Evolutionary conservation across 1,140 invertebrate species (phyloP).

Genomic region (Meloidogyne chitwoodi): DNA sequence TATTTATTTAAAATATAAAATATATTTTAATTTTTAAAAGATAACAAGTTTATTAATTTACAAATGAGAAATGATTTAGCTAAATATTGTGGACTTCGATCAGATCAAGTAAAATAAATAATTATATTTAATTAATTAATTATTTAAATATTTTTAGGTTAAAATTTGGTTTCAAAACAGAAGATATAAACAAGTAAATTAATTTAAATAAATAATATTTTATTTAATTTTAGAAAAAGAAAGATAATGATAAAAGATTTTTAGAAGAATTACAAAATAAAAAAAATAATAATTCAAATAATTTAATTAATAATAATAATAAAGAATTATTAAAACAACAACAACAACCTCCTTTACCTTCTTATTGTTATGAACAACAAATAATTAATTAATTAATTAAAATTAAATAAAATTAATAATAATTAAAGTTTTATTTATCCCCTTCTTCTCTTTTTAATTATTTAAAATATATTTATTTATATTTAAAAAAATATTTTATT

Average conservation of each 20-base stretch:
- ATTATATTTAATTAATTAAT: neutral
- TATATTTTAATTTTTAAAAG: too few relatives aligned
- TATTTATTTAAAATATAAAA: too few relatives aligned
- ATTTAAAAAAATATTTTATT: neutral
- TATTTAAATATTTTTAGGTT: neutral
- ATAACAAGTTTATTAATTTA: neutral
- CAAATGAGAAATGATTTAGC: neutral
- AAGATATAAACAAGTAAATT: neutral
- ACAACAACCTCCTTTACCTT: neutral
- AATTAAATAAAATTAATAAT: neutral
- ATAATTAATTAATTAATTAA: neutral
- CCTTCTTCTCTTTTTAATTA: neutral
- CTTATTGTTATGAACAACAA: neutral
- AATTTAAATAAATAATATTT: neutral
- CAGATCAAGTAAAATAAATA: neutral
- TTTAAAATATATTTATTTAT: neutral
- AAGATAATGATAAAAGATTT: neutral
- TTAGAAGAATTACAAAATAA: neutral
- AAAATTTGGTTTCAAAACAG: constrained; percentile 12
- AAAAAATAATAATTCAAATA: neutral
- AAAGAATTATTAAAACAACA: neutral
- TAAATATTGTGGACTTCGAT: neutral
- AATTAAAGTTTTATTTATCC: neutral
- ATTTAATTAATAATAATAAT: neutral
- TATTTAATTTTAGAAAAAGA: neutral